Base-by-base conservation (phyloP, 1,140 invertebrate species). In the Drosophila suzukii region DNA sequence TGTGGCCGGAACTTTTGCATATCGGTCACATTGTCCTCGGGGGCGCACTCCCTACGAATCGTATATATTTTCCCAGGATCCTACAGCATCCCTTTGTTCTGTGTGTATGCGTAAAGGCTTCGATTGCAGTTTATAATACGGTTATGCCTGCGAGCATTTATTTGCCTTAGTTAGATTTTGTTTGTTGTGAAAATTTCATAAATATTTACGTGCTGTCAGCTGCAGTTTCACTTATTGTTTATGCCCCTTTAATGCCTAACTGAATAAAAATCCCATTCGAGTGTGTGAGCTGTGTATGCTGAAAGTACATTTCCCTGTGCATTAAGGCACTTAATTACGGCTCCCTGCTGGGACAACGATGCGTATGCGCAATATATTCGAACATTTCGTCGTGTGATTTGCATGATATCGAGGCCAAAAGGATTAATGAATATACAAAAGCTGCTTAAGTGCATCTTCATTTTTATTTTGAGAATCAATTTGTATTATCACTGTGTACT, bases 51-150 rank as follows among this genome's bases (percentile, higher is more conserved):
- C n/a, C 12, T 11, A 12, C 62, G 24, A 46, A 12, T 71, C 50
- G 24, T 43, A 60, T 43, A 60, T 20, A 60, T 30, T 70, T 55
- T n/a, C 36, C 67, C 27, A n/a, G 41, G 10, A 6, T 15, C 12
- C 15, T 17, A 6, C 11, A 6, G 6, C 13, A 34, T 13, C 17
- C 20, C 24, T 12, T 47, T 41, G 32, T 8, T 58, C 17, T 47
- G 43, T 76, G 44, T 73, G 55, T 79, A 39, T 79, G 78, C 51
- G 65, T 60, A 59, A 78, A 53, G 75, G 79, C 70, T 81, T 82
- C 79, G 74, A 81, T 81, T 81, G 79, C 74, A 82, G 32, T 78
- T 73, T 67, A 82, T 82, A 74, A 82, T 81, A 82, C 56, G 59
- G 47, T 71, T 67, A 77, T 81, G 73, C 66, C 73, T 78, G 47